These are phyloP conservation scores for Bradynema listronoti DNA, from an alignment of 1,140 invertebrate species.

Conservation along the genomic window DNA sequence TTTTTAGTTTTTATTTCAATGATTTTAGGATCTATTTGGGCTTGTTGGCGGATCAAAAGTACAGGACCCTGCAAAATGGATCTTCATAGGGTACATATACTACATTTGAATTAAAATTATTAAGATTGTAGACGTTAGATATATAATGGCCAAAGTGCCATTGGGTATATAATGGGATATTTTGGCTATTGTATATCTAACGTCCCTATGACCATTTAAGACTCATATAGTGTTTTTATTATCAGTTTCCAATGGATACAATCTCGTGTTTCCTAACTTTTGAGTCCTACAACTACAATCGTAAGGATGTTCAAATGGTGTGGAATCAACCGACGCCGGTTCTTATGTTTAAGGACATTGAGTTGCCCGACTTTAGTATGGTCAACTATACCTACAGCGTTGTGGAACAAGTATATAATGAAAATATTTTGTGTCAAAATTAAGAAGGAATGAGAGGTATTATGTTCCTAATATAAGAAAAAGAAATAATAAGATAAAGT, in stretches of 20 bases:
- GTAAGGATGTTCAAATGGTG: constrained; percentile 48
- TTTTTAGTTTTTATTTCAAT: constrained; percentile 14
- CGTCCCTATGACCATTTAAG: constrained; percentile 4
- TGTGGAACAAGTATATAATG: constrained; percentile 23
- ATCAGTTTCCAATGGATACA: constrained; percentile 53
- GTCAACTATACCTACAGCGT: constrained; percentile 42
- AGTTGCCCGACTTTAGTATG: constrained; percentile 55
- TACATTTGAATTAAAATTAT: background rate
- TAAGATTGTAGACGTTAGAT: too few species aligned
- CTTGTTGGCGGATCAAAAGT: constrained; percentile 55
- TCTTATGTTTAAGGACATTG: constrained; percentile 56
- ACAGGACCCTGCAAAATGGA: constrained; percentile 52
- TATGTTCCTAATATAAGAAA: background rate
- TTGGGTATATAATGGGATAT: too few species aligned
- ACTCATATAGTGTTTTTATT: too few species aligned
- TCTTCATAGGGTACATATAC: constrained; percentile 27
- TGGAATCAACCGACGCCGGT: constrained; percentile 54
- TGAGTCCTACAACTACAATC: constrained; percentile 57
- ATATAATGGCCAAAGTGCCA: too few species aligned
- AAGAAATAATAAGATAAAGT: background rate
- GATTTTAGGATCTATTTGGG: constrained; percentile 46
- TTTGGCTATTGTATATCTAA: too few species aligned
- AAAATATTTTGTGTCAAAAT: background rate
- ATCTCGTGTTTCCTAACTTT: constrained; percentile 48
- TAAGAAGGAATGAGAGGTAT: background rate